Evolutionary conservation across 37 sponge, comb jelly and placozoan genomes (phyloP), one percentile per base, ranked within the genome.

Genomic region (Chondrilla cf. caribensis): DNA sequence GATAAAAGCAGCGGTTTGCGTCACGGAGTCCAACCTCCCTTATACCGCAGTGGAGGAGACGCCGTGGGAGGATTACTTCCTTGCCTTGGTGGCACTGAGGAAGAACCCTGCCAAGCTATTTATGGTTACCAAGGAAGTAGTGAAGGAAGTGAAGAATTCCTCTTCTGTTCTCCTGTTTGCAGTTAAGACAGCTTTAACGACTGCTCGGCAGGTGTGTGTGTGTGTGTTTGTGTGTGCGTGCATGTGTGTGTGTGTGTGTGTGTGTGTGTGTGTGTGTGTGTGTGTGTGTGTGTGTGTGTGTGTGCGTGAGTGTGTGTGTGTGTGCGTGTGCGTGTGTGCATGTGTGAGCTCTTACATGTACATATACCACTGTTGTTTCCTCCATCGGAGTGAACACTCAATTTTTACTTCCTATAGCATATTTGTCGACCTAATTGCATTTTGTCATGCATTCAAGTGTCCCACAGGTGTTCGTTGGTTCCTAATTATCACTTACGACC

Each of bases 221-320:
- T 58, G 65, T 22, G 31, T n/a, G 11, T 11, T 8, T 60, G 70
- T 39, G 31, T 67, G 70, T 64, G 55, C 21, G 40, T 28, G 36
- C 3, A 3, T 28, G 81, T 25, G 32, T 15, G 81, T 28, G 81
- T 59, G 81, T 22, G 64, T 80, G 60, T 78, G 79, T 47, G 79
- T 22, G 79, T 29, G 33, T 35, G 42, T 57, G 57, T 25, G 58
- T 21, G 35, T 57, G 51, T 19, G 28, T 71, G 7, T 29, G 72
- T 51, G 31, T 72, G 36, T 5, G 33, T 24, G 39, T 21, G 26
- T 21, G 58, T 38, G 21, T 38, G 19, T 79, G 59, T 33, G 25
- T 62, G 22, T 62, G 29, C 7, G 29, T 15, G 64, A 19, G 22
- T 6, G 7, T 4, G 25, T 22, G 64, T 7, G 25, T 62, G 64